These are phyloP conservation scores for Willowsia nigromaculata DNA, from an alignment of 2,888 invertebrate genomes.

Conservation along the genomic window DNA sequence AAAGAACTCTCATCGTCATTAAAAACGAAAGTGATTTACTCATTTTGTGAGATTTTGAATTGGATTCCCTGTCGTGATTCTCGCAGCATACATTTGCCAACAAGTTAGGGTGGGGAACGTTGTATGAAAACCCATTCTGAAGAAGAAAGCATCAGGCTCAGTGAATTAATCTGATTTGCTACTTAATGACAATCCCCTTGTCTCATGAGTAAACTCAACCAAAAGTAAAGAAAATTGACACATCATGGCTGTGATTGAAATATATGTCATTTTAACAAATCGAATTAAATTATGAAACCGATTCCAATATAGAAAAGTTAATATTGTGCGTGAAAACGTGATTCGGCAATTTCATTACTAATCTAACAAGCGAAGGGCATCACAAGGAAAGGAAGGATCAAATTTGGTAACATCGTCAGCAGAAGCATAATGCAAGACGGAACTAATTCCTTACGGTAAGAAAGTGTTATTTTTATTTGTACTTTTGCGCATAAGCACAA, in stretches of 20 bases:
- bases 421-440: slow-evolving; percentile 65
- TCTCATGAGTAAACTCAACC: no score
- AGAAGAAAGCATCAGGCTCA: no score
- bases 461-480: not conserved
- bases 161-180: no score
- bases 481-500: not conserved
- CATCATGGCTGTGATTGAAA: slow-evolving; percentile 10
- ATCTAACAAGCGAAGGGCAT: not conserved
- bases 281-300: slow-evolving; percentile 9
- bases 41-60: no score
- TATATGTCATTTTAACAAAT: slow-evolving; percentile 9
- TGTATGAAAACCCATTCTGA: no score
- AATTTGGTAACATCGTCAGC: not conserved
- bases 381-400: not conserved
- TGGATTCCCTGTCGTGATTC: no score
- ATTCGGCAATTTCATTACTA: not conserved
- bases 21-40: no score
- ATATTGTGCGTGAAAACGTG: not conserved
- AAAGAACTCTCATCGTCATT: no score
- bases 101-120: no score
- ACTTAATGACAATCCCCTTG: no score
- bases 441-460: slow-evolving; percentile 68
- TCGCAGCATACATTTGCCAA: no score
- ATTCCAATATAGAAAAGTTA: not conserved
- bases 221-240: no score